Evolutionary conservation across 2,888 invertebrate genomes (phyloP), one percentile per base, ranked within the genome.

Genomic region (Lithophane ornitopus): DNA sequence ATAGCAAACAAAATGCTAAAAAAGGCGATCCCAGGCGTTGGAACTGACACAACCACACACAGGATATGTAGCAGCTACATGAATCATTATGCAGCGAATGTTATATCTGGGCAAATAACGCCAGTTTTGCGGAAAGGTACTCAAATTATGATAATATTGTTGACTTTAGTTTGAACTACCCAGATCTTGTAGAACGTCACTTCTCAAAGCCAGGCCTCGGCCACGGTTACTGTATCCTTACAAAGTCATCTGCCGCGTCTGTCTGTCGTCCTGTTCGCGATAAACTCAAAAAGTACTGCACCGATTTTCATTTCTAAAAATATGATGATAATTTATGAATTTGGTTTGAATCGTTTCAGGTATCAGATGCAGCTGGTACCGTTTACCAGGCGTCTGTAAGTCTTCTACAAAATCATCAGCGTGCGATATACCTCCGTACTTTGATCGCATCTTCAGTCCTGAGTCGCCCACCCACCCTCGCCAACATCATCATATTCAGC

Each of bases 31-130:
- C 22, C 41, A 19, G 52, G 26, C 0, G 11, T 67, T n/a, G 63
- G 52, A 16, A 84, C 72, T n/a, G 68, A 70, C 12, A 41, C 46
- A 16, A 69, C 58, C 9, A 26, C 14, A 49, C 49, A 59, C 3
- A 68, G 22, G 9, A 56, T 61, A 19, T 61, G 58, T 26, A 58
- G 46, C 59, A 46, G 28, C 58, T 56, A n/a, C 28, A 66, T 54
- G 34, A 58, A 69, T 34, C 34, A 58, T 28, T 52, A 54, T 41
- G n/a, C 59, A 59, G 9, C 54, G 16, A 68, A 63, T 63, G 34
- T 8, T 46, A 19, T 70, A 22, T 59, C 76, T 44, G n/a, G n/a
- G n/a, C 28, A n/a, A 28, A 44, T 12, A 19, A 70, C 66, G 28
- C 16, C 70, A 34, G 9, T 34, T n/a, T 66, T 2, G 11, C 19